Evolutionary conservation across 1,140 invertebrate genomes (phyloP).

Genomic region (Ceratitis capitata): DNA sequence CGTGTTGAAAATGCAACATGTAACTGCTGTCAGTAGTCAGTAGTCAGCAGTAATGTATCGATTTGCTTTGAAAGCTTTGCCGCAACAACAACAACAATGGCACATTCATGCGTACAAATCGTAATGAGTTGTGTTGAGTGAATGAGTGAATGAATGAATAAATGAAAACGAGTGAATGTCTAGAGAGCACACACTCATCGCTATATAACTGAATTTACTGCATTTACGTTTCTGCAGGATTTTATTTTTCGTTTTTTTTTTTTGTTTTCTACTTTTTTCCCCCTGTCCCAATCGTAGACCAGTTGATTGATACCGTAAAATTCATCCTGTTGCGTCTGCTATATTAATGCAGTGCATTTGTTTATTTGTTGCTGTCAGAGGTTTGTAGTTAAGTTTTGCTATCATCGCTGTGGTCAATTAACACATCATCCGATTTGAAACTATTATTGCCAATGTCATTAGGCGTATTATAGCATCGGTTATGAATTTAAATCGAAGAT

Average conservation of each 20-base stretch:
- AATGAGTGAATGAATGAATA: too few relatives aligned
- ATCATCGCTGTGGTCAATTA: slow-evolving; percentile 14
- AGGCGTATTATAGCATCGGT: slow-evolving; percentile 17
- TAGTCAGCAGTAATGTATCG: slow-evolving; percentile 2
- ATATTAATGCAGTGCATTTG: not conserved
- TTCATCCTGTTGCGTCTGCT: not conserved
- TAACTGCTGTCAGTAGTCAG: slow-evolving; percentile 16
- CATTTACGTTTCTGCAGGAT: not conserved
- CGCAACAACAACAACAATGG: not conserved
- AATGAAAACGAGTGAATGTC: too few relatives aligned
- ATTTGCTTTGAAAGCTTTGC: slow-evolving; percentile 29
- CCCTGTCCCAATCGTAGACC: too few relatives aligned
- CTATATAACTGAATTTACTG: not conserved
- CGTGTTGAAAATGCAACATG: slow-evolving; percentile 14
- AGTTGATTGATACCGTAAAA: slow-evolving; percentile 8
- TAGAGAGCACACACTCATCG: not conserved
- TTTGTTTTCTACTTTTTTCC: not conserved
- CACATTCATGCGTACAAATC: slow-evolving; percentile 4
- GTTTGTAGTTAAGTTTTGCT: not conserved
- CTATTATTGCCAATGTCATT: slow-evolving; percentile 28
- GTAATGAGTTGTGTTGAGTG: slow-evolving; percentile 18
- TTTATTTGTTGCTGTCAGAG: not conserved
- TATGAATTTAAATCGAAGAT: not conserved
- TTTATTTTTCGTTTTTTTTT: not conserved
- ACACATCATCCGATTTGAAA: slow-evolving; percentile 32